A percentile compares a stretch with the other conserved stretches of the same genome.
phyloP scores from a whole-genome alignment of 2,113 vertebrate genomes.

The Zosterops lateralis region DNA sequence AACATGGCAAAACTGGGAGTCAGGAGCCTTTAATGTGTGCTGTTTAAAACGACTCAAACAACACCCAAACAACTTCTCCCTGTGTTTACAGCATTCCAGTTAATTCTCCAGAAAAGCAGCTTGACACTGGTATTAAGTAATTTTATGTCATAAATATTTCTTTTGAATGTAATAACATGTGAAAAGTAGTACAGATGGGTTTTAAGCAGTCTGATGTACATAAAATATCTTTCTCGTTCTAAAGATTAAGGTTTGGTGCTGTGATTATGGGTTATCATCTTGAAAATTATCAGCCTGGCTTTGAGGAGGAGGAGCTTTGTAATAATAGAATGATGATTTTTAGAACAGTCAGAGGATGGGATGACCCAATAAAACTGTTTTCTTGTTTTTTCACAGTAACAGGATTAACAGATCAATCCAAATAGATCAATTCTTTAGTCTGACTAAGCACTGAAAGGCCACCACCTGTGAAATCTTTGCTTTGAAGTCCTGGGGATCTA shows the following conservation, averaged over 20 bases:
- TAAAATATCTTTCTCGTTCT: fast-evolving
- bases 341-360: background rate
- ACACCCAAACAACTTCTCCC: background rate
- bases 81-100: background rate
- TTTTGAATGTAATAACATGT: background rate
- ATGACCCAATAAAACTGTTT: background rate
- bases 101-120: background rate
- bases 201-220: background rate
- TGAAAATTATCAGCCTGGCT: background rate
- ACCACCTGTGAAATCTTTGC: background rate
- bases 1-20: background rate
- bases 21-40: background rate
- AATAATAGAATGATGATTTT: background rate
- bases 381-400: background rate
- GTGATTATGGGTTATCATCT: background rate
- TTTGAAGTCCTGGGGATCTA: background rate
- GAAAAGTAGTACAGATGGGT: background rate
- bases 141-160: background rate
- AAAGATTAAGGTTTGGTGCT: background rate
- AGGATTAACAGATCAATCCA: background rate
- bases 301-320: background rate
- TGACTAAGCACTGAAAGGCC: background rate
- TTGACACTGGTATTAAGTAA: background rate
- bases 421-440: background rate
- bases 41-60: background rate